phyloP scores from a whole-genome alignment of 2,888 invertebrate genomes.

The Chrysotoxum bicinctum region DNA sequence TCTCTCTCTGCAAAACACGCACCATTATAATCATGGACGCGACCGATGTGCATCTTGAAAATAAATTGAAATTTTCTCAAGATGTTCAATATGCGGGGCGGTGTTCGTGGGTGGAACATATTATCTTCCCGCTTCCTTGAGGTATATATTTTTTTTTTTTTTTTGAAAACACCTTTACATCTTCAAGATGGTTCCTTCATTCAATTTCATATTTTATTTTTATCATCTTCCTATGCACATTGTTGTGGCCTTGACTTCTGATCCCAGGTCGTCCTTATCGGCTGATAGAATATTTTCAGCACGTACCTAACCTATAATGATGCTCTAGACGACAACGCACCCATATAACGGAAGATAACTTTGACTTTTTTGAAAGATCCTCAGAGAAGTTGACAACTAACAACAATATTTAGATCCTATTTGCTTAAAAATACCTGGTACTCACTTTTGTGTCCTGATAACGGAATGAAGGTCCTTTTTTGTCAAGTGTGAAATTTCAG shows the following conservation, averaged over 20 bases:
- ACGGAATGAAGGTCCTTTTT: constrained; percentile 7
- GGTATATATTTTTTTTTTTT: neutral
- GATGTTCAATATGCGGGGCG: neutral
- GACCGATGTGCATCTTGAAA: constrained; percentile 19
- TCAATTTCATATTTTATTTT: constrained; percentile 36
- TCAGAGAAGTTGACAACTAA: neutral
- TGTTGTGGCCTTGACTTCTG: constrained; percentile 15
- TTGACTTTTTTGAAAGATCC: constrained; percentile 9
- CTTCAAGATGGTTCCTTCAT: constrained; percentile 3
- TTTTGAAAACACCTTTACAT: constrained; percentile 12
- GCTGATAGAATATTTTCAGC: constrained; percentile 46
- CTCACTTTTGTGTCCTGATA: constrained; percentile 48
- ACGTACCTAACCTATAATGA: constrained; percentile 41
- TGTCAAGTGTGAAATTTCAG: neutral
- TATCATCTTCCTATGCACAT: constrained; percentile 10
- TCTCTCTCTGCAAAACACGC: neutral
- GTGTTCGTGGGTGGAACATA: neutral
- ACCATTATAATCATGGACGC: neutral
- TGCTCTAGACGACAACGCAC: constrained; percentile 30
- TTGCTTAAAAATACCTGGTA: constrained; percentile 13
- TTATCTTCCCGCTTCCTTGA: neutral
- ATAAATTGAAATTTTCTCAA: constrained; percentile 32
- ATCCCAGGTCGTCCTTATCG: constrained; percentile 21
- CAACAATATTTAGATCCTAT: constrained; percentile 12
- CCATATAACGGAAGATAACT: constrained; percentile 22